phyloP scores from a whole-genome alignment of 2,113 vertebrate species.

The Poecilia latipinna region DNA sequence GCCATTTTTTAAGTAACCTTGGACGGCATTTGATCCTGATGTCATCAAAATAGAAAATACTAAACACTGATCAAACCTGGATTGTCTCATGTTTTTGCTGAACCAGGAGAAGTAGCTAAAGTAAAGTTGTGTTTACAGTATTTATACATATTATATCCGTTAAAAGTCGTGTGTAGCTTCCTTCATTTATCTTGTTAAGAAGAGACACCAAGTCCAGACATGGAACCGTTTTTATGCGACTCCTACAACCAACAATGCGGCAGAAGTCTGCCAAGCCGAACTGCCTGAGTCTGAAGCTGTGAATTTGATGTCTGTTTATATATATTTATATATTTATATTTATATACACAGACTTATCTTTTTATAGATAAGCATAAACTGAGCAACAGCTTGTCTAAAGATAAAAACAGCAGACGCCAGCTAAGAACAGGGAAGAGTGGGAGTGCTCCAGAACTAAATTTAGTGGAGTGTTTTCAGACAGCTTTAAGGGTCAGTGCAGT shows the following conservation, averaged over 20 bases:
- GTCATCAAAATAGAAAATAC: too few species aligned
- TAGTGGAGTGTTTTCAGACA: conserved; percentile 11
- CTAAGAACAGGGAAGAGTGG: background rate
- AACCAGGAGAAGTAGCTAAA: background rate
- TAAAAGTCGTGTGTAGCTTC: too few species aligned
- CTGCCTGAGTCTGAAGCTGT: background rate
- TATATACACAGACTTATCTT: conserved; percentile 10
- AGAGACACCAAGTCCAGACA: too few species aligned
- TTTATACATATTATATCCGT: background rate
- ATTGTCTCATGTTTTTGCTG: background rate
- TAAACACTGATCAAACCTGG: background rate
- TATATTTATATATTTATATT: background rate
- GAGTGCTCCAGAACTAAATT: conserved; percentile 7
- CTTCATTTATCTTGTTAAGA: too few species aligned
- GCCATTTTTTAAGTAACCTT: background rate
- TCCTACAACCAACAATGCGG: background rate
- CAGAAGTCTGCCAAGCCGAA: background rate
- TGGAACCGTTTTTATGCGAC: too few species aligned
- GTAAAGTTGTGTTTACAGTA: background rate
- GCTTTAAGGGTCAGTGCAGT: conserved; percentile 1
- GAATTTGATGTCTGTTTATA: background rate
- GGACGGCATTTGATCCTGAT: background rate
- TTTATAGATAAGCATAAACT: conserved; percentile 34
- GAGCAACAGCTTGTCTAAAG: conserved; percentile 17
- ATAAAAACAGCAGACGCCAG: conserved; percentile 20